A percentile compares a stretch with the other conserved stretches of the same genome.
phyloP scores from a whole-genome alignment of 2,797 vertebrate species.

The Enteromius viviparus region DNA sequence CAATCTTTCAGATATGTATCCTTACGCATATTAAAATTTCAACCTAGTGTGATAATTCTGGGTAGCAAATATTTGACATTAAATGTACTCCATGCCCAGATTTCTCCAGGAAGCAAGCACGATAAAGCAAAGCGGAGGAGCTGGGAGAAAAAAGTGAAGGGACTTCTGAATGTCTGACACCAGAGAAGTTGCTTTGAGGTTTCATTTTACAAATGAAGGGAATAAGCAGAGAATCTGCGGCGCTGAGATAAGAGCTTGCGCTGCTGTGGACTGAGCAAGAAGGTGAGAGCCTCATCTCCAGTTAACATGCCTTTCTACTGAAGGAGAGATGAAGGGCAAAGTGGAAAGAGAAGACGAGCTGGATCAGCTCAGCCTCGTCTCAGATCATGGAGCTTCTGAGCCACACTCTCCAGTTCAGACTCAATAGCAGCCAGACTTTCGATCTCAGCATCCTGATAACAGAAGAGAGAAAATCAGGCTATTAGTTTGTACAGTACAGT shows the following conservation, averaged over 20 bases:
- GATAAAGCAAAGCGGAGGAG: constrained; percentile 56
- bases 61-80: constrained; percentile 53
- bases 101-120: constrained; percentile 62
- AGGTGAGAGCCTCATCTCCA: constrained; percentile 65
- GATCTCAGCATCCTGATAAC: constrained; percentile 82
- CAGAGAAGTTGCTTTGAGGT: constrained; percentile 43
- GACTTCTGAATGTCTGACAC: constrained; percentile 16
- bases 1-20: constrained; percentile 45
- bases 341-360: constrained; percentile 52
- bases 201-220: constrained; percentile 19
- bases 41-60: constrained; percentile 48
- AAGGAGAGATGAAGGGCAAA: constrained; percentile 62
- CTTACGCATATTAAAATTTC: constrained; percentile 63
- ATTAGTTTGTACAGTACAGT: not conserved
- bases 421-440: constrained; percentile 93
- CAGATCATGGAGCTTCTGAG: constrained; percentile 89
- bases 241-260: constrained; percentile 58
- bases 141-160: constrained; percentile 2
- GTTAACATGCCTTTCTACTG: constrained; percentile 67
- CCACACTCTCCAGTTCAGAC: constrained; percentile 91
- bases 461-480: constrained; percentile 43
- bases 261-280: constrained; percentile 52
- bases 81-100: constrained; percentile 58
- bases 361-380: constrained; percentile 72
- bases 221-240: constrained; percentile 40